Percentiles rank a stretch among this genome's conserved stretches.
Conservation (phyloP, 2,113 vertebrate species). For the Malurus cyaneus region DNA sequence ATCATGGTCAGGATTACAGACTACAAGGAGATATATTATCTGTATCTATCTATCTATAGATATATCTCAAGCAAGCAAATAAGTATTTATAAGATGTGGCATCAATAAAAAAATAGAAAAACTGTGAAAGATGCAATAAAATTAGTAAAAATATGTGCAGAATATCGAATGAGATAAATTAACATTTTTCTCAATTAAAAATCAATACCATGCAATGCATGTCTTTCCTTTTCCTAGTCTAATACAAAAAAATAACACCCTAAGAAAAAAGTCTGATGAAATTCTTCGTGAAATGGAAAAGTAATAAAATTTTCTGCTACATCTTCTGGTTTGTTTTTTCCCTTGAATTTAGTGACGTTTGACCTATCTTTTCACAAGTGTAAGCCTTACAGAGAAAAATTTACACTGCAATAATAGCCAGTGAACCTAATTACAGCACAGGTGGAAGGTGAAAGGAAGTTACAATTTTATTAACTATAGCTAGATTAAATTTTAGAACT, state of each 20-base stretch:
- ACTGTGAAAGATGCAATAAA: background rate
- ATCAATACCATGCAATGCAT: background rate
- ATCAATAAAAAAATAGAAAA: background rate
- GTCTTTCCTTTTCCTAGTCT: background rate
- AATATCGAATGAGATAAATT: background rate
- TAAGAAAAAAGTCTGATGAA: background rate
- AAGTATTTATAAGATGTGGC: background rate
- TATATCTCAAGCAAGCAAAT: background rate
- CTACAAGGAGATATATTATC: background rate
- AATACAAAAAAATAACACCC: background rate
- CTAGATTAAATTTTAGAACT: background rate
- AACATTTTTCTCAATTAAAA: background rate
- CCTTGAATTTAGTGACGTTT: background rate
- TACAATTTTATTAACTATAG: background rate
- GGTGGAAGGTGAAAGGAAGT: background rate
- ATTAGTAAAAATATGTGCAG: background rate
- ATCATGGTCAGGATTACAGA: background rate
- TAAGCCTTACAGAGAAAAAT: background rate
- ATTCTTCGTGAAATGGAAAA: background rate
- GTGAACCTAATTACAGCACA: background rate
- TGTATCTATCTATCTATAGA: background rate
- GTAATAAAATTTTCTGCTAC: background rate
- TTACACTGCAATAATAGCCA: background rate
- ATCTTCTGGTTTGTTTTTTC: background rate
- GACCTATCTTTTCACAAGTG: background rate